A percentile compares a stretch with the other conserved stretches of the same genome.
phyloP scores from a whole-genome alignment of 2,113 vertebrate genomes.

The Dipodomys spectabilis region DNA sequence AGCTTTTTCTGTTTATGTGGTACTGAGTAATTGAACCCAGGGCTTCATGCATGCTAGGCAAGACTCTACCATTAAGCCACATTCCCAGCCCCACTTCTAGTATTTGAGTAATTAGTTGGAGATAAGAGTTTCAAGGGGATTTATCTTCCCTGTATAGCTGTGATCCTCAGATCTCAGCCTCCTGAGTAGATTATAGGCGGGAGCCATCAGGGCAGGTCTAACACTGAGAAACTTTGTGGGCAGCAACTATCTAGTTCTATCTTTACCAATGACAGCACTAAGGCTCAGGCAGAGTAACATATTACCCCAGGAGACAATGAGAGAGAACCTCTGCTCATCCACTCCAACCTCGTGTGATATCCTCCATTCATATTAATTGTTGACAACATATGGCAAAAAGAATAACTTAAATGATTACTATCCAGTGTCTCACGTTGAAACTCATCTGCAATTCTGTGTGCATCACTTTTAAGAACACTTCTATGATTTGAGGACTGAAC shows the following conservation, averaged over 20 bases:
- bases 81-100: no score
- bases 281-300: neutral
- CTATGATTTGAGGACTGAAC: neutral
- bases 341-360: neutral
- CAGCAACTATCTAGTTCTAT: neutral
- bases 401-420: neutral
- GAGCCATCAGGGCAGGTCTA: no score
- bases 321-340: neutral
- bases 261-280: neutral
- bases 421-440: neutral
- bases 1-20: no score
- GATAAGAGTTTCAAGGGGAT: no score
- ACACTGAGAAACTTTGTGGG: neutral
- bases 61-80: no score
- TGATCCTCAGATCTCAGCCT: no score
- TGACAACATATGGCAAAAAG: neutral
- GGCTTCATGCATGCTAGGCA: no score
- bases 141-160: no score
- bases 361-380: neutral
- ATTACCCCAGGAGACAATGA: neutral
- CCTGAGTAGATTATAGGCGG: no score
- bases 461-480: conserved; percentile 37
- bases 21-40: no score
- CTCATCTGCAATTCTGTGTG: neutral
- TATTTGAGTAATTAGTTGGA: no score